A percentile compares a stretch with the other conserved stretches of the same genome.
Conservation (phyloP, 2,797 vertebrate genomes). For the Atherinosoma microstoma region DNA sequence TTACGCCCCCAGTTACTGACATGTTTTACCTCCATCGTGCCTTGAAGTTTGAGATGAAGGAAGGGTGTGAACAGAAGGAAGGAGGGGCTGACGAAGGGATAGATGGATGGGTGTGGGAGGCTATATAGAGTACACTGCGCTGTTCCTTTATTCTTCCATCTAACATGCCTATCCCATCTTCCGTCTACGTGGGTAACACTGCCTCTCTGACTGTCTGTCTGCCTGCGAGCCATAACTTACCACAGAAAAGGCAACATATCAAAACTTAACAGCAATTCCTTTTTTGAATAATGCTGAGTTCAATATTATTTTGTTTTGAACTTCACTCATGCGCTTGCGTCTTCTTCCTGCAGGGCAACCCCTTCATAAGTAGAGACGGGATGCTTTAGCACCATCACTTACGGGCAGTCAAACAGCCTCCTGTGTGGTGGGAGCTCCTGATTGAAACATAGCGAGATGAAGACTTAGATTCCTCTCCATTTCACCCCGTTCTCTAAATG, state of each 20-base stretch:
- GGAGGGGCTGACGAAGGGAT: slow-evolving; percentile 65
- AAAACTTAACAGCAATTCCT: slow-evolving; percentile 79
- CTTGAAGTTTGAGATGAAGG: slow-evolving; percentile 82
- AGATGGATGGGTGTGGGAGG: slow-evolving; percentile 76
- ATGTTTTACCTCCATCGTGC: slow-evolving; percentile 78
- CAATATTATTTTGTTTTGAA: slow-evolving; percentile 87
- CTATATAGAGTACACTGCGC: slow-evolving; percentile 66
- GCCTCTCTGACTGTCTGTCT: slow-evolving; percentile 72
- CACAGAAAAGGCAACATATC: slow-evolving; percentile 81
- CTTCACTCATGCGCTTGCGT: slow-evolving; percentile 66
- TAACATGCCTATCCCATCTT: slow-evolving; percentile 63
- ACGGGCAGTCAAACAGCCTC: slow-evolving; percentile 81
- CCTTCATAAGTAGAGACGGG: slow-evolving; percentile 63
- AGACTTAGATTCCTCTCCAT: slow-evolving; percentile 45
- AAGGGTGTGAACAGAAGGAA: slow-evolving; percentile 60
- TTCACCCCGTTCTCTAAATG: slow-evolving; percentile 38
- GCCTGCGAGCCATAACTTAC: slow-evolving; percentile 73
- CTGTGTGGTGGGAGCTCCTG: slow-evolving; percentile 60
- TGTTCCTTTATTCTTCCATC: slow-evolving; percentile 70
- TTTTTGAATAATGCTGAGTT: slow-evolving; percentile 88
- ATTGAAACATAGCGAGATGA: slow-evolving; percentile 61
- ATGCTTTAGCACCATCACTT: slow-evolving; percentile 74
- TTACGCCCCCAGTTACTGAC: slow-evolving; percentile 77
- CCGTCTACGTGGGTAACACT: slow-evolving; percentile 61
- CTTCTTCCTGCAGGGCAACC: slow-evolving; percentile 73